These are phyloP conservation scores for Cirrhinus molitorella DNA, from an alignment of 2,797 vertebrate genomes.

Conservation along the genomic window DNA sequence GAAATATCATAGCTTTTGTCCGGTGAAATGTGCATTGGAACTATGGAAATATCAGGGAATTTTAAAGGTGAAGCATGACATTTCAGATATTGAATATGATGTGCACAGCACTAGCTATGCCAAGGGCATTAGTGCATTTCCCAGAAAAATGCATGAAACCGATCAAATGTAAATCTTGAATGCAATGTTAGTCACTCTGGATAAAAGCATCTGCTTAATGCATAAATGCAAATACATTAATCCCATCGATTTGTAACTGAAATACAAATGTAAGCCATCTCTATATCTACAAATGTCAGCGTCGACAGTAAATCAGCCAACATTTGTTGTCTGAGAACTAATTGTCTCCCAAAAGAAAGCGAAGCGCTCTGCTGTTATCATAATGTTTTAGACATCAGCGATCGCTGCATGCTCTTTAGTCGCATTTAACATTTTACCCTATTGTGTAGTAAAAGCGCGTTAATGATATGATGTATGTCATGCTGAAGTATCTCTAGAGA, in stretches of 20 bases:
- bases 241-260: neutral
- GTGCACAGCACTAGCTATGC: neutral
- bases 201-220: neutral
- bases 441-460: neutral
- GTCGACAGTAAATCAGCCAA: neutral
- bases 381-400: neutral
- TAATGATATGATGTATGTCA: neutral
- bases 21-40: neutral
- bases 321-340: neutral
- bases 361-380: neutral
- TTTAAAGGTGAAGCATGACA: neutral
- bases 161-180: neutral
- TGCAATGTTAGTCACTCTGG: neutral
- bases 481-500: constrained; percentile 4
- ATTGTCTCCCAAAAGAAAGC: neutral
- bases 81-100: neutral
- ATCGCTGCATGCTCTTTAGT: neutral
- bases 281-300: neutral
- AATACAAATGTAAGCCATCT: neutral
- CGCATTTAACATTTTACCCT: neutral
- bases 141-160: neutral
- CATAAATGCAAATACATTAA: neutral
- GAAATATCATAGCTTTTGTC: neutral
- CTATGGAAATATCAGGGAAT: neutral
- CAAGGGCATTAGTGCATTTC: neutral